A percentile compares a stretch with the other conserved stretches of the same genome.
Conservation (phyloP, 2,113 vertebrate species). For the Lipophrys pholis region DNA sequence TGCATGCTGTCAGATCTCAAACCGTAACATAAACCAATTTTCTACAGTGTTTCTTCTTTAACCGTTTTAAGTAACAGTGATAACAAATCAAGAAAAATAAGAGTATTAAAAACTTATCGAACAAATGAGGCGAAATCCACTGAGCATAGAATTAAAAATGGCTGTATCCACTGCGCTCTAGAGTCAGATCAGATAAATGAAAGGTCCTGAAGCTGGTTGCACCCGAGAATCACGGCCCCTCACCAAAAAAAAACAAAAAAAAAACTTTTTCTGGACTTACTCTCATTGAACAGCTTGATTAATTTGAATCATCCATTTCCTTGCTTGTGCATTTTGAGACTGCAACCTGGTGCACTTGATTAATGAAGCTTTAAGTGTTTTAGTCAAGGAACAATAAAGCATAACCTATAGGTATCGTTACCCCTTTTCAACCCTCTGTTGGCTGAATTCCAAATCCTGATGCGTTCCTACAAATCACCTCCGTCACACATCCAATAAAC, state of each 20-base stretch:
- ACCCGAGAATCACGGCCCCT: too few relatives aligned
- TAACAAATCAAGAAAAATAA: conserved; percentile 57
- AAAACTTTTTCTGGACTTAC: too few relatives aligned
- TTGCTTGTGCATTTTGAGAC: too few relatives aligned
- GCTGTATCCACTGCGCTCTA: too few relatives aligned
- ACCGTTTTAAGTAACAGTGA: conserved; percentile 76
- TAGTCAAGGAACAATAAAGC: conserved; percentile 4
- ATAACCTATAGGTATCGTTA: neutral
- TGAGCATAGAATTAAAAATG: too few relatives aligned
- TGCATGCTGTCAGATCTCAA: conserved; percentile 73
- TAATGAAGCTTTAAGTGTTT: conserved; percentile 12
- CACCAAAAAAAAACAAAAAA: too few relatives aligned
- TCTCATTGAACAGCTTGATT: too few relatives aligned
- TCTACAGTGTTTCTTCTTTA: conserved; percentile 73
- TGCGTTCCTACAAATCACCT: conserved; percentile 23
- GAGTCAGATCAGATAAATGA: too few relatives aligned
- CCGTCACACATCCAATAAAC: conserved; percentile 32
- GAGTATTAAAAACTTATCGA: conserved; percentile 60
- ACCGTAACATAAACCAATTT: conserved; percentile 85
- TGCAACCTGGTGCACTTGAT: neutral
- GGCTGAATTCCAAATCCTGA: conserved; percentile 14
- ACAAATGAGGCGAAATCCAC: conserved; percentile 24
- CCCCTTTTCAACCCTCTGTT: neutral
- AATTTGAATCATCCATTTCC: too few relatives aligned
- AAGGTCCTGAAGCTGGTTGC: too few relatives aligned